Conservation (phyloP, 2,113 vertebrate species). For the Cisticola juncidis region DNA sequence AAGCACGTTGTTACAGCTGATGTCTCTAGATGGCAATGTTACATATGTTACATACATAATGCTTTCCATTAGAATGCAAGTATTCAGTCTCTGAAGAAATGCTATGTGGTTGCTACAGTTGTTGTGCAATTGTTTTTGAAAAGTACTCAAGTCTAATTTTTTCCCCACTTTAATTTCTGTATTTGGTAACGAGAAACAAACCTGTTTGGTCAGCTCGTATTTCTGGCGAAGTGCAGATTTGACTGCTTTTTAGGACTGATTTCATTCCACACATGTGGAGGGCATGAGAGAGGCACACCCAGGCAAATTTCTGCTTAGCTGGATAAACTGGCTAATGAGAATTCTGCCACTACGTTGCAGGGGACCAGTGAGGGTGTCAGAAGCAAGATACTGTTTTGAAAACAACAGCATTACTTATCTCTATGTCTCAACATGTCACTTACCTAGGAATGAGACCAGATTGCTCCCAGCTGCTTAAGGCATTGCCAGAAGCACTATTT, state of each 20-base stretch:
- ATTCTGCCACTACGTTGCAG: not conserved
- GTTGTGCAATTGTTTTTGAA: not conserved
- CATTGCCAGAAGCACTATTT: not conserved
- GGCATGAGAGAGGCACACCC: not conserved
- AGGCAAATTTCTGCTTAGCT: not conserved
- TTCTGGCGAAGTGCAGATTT: not conserved
- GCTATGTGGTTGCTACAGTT: not conserved
- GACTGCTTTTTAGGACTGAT: not conserved
- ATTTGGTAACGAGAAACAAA: not conserved
- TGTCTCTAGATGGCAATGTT: conserved; percentile 58
- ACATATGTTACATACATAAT: not conserved
- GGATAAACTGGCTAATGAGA: not conserved
- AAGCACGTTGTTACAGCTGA: not conserved
- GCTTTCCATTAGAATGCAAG: not conserved
- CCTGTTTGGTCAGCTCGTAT: not conserved
- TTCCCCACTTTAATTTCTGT: not conserved
- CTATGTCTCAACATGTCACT: not conserved
- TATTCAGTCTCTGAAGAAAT: not conserved
- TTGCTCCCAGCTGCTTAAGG: not conserved
- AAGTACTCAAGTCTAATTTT: not conserved
- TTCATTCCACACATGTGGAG: not conserved
- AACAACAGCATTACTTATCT: not conserved
- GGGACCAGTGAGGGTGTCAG: not conserved
- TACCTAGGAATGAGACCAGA: not conserved
- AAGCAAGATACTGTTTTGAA: not conserved